phyloP scores from a whole-genome alignment of 2,113 vertebrate species.

The Cyrtonyx montezumae region DNA sequence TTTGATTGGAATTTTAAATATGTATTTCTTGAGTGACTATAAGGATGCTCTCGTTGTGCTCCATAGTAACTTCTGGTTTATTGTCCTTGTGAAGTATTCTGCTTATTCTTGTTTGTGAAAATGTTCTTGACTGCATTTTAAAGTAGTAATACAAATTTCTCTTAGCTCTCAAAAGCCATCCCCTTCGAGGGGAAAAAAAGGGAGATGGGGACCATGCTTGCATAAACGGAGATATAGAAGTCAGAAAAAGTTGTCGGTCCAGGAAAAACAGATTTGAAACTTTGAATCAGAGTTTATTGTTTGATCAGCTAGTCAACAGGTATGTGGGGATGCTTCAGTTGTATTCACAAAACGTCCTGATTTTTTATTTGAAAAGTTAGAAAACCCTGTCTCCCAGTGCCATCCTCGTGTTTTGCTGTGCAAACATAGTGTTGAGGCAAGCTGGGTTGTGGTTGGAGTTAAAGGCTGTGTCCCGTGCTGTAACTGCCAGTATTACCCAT shows the following conservation, averaged over 20 bases:
- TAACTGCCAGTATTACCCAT: neutral
- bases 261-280: slow-evolving; percentile 97
- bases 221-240: slow-evolving; percentile 95
- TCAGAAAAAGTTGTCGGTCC: slow-evolving; percentile 94
- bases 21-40: neutral
- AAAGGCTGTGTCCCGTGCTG: neutral
- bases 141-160: slow-evolving; percentile 74
- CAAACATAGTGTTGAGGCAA: neutral
- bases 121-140: slow-evolving; percentile 58
- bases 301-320: slow-evolving; percentile 99
- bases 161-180: slow-evolving; percentile 90
- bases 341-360: slow-evolving; percentile 32
- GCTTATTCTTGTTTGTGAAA: slow-evolving; percentile 51
- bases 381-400: slow-evolving; percentile 28
- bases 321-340: slow-evolving; percentile 72
- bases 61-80: slow-evolving; percentile 11
- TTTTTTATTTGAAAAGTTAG: neutral
- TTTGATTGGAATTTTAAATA: neutral
- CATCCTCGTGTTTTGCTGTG: slow-evolving; percentile 6
- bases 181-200: slow-evolving; percentile 88
- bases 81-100: slow-evolving; percentile 50
- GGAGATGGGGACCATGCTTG: slow-evolving; percentile 89
- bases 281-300: slow-evolving; percentile 97
- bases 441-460: neutral
- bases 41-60: neutral